Evolutionary conservation across 2,888 invertebrate genomes (phyloP), one percentile per base, ranked within the genome.

Genomic region (Orchesella flavescens): DNA sequence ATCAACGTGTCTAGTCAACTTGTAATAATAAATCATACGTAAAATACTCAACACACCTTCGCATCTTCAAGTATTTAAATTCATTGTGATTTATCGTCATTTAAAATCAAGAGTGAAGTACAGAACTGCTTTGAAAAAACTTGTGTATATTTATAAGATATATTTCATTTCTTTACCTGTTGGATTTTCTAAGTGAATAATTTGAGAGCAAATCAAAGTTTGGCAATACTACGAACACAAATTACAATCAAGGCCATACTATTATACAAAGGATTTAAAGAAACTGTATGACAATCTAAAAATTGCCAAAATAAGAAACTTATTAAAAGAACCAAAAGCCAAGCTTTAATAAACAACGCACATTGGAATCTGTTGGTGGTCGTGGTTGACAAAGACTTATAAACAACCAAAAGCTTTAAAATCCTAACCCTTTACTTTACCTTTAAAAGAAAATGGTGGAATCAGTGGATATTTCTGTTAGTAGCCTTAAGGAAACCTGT

Each of bases 321-420:
- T 19, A 59, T 49, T 49, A 10, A 7, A 7, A 59, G 9, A 63
- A 63, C 17, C 4, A 59, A 7, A 13, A 21, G 1, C 61, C 71
- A 72, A 72, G 79, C 79, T 79, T 79, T 72, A 79, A 79, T 24
- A 68, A 57, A n/a, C n/a, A 24, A 63, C 19, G 15, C 49, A 15
- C n/a, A 15, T 49, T 49, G 12, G 10, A 49, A 49, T 3, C n/a
- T 15, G 49, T 57, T 57, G 15, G 19, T n/a, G 1, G 43, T 44
- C 44, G 44, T 66, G 46, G 17, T 9, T 2, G n/a, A n/a, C n/a
- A 57, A 23, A 7, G 49, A 12, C 49, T 61, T 2, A n/a, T 65
- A 44, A 12, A 65, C n/a, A 44, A 13, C 9, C 24, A 5, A 1
- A 61, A 9, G 65, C 65, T 65, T 65, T 65, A 65, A 65, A 17